phyloP scores from a whole-genome alignment of 2,888 invertebrate genomes.

The Hirtodrosophila trivittata region DNA sequence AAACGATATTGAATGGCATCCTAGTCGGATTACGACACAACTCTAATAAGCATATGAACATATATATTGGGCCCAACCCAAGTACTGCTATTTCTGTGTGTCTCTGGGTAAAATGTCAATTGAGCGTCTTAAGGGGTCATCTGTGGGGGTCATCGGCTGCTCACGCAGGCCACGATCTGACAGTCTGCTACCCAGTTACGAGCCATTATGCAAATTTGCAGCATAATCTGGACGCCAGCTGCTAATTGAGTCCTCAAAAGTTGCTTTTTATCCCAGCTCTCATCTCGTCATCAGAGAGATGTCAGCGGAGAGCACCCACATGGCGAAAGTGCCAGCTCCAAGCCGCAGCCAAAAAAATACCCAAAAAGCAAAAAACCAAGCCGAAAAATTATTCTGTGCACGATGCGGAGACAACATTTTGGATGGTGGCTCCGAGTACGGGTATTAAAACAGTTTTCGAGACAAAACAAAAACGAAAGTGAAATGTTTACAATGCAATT shows the following conservation, averaged over 20 bases:
- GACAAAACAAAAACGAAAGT: slow-evolving; percentile 64
- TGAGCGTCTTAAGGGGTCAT: slow-evolving; percentile 8
- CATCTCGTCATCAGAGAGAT: not conserved
- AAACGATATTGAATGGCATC: too few species aligned
- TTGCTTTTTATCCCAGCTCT: not conserved
- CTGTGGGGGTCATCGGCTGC: slow-evolving; percentile 29
- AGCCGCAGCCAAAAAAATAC: slow-evolving; percentile 9
- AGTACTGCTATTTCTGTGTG: too few species aligned
- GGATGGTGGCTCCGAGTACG: slow-evolving; percentile 8
- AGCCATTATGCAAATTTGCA: slow-evolving; percentile 46
- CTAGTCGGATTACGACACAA: not conserved
- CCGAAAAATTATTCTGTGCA: slow-evolving; percentile 73
- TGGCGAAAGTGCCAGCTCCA: slow-evolving; percentile 63
- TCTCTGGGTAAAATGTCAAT: not conserved
- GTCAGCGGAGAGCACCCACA: slow-evolving; percentile 55
- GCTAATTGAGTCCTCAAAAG: slow-evolving; percentile 55
- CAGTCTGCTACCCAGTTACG: slow-evolving; percentile 21
- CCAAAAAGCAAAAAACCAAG: slow-evolving; percentile 13
- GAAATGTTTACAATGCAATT: slow-evolving; percentile 78
- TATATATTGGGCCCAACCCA: not conserved
- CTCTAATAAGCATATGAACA: not conserved
- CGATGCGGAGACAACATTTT: slow-evolving; percentile 67
- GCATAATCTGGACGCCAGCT: slow-evolving; percentile 33
- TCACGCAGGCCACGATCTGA: slow-evolving; percentile 46
- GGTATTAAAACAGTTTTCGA: slow-evolving; percentile 54